These are phyloP conservation scores for Cecropterus lyciades DNA, from an alignment of 1,140 invertebrate species.

Conservation along the genomic window DNA sequence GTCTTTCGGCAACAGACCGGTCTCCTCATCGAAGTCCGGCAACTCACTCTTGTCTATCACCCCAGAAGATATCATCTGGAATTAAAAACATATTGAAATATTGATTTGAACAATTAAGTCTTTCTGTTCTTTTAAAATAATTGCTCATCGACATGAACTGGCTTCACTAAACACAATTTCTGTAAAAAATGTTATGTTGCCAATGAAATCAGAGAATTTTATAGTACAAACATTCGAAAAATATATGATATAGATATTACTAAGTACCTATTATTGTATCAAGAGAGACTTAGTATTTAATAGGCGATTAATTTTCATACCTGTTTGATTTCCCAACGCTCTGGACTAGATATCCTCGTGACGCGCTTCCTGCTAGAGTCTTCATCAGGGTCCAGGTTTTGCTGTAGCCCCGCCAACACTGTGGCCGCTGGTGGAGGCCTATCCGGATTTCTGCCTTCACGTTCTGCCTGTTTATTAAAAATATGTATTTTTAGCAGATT, in stretches of 20 bases:
- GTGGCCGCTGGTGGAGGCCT: conserved; percentile 87
- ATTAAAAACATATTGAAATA: conserved; percentile 28
- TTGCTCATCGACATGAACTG: not conserved
- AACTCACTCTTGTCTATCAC: conserved; percentile 94
- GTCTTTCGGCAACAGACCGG: conserved; percentile 93
- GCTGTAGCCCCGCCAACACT: conserved; percentile 88
- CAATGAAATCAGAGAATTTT: too few relatives aligned
- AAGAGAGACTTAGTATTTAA: too few relatives aligned
- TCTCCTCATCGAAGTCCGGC: conserved; percentile 96
- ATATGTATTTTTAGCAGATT: not conserved
- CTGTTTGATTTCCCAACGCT: conserved; percentile 95
- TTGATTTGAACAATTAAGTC: too few relatives aligned
- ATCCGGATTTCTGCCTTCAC: conserved; percentile 93
- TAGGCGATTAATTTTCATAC: conserved; percentile 33
- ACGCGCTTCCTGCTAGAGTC: conserved; percentile 91
- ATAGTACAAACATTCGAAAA: too few relatives aligned
- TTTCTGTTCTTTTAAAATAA: too few relatives aligned
- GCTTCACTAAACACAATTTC: too few relatives aligned
- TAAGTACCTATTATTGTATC: too few relatives aligned
- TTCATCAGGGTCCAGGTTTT: conserved; percentile 90
- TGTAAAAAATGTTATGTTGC: too few relatives aligned
- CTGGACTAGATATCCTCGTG: conserved; percentile 97
- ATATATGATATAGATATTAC: too few relatives aligned
- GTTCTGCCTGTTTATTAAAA: conserved; percentile 85
- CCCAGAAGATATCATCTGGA: conserved; percentile 93